Base-by-base conservation (phyloP, 53 echinoderm and acorn worm species). In the Antedon mediterranea region DNA sequence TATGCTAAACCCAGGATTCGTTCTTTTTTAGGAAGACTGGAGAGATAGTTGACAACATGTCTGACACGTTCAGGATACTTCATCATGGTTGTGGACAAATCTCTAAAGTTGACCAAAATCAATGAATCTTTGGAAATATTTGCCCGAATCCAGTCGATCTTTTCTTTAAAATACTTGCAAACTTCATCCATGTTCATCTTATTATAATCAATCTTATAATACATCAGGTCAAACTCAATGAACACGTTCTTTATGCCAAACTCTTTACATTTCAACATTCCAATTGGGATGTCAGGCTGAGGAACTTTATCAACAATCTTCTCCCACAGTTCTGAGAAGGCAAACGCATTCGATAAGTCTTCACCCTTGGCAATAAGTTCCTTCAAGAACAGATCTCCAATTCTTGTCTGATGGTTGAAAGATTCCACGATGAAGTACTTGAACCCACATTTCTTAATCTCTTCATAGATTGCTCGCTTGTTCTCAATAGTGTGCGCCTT, bases 381-480 rank as follows among this genome's bases (percentile, higher is more conserved):
- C 86, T 82, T 82, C 29, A 82, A 81, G 71, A 76, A 85, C 28
- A 77, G 70, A 30, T 86, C 86, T 28, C 83, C 82, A 30, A 86
- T 83, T 7, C 82, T 70, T 29, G 83, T 78, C 78, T 72, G 82
- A 75, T 86, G 82, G 4, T 82, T 78, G 86, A 83, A 83, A 30
- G 83, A 76, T 8, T 82, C 86, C 32, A 86, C 86, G 77, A 86
- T 82, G 82, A 72, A 78, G 78, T 83, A 8, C 78, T 82, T 82
- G 82, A 78, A 86, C 44, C 82, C 87, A 28, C 74, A 74, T 74
- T 86, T 86, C 79, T 86, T 83, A 26, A 86, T 83, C 75, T 86
- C 87, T 3, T 86, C 75, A 79, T 79, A 86, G 83, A 86, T 86
- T 79, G 83, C 57, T 78, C 83, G 83, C 79, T 86, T 86, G 72